Evolutionary conservation across 53 echinoderm and acorn worm species (phyloP).

Genomic region (Luidia sarsii): DNA sequence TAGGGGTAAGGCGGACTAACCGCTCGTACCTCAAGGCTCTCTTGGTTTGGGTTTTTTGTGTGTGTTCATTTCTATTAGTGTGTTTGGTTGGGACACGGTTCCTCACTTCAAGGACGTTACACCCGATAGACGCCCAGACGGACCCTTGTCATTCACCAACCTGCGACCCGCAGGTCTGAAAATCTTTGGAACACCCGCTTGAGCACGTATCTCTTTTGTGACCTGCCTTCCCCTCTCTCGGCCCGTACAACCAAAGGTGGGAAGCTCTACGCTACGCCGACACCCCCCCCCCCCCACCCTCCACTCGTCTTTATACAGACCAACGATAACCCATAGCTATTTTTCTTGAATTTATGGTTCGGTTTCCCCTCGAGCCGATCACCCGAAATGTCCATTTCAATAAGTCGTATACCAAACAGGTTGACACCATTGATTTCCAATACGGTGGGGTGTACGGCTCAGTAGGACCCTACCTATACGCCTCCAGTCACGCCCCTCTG

Average conservation of each 20-base stretch:
- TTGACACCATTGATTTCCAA: slow-evolving; percentile 9
- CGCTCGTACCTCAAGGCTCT: slow-evolving; percentile 13
- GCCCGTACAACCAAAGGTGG: slow-evolving; percentile 1
- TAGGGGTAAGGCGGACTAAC: too few relatives aligned
- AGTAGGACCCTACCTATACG: background rate
- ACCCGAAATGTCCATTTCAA: background rate
- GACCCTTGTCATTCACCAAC: background rate
- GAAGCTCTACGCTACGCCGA: background rate
- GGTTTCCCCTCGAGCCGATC: background rate
- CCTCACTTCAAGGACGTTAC: slow-evolving; percentile 8
- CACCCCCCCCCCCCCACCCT: background rate
- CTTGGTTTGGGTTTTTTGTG: too few relatives aligned
- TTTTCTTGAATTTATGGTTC: slow-evolving; percentile 34
- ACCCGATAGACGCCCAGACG: background rate
- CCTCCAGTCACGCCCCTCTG: slow-evolving; percentile 52
- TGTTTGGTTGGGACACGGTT: slow-evolving; percentile 4
- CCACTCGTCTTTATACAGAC: slow-evolving; percentile 6
- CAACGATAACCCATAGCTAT: slow-evolving; percentile 41
- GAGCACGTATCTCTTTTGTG: slow-evolving; percentile 32
- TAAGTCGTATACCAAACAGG: background rate
- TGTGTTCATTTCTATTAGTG: too few relatives aligned
- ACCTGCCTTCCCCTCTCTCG: too few relatives aligned
- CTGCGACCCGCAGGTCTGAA: background rate
- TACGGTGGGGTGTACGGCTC: background rate
- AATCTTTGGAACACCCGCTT: background rate